Conservation (phyloP, 1,140 invertebrate species). For the Lysiphlebus fabarum region DNA sequence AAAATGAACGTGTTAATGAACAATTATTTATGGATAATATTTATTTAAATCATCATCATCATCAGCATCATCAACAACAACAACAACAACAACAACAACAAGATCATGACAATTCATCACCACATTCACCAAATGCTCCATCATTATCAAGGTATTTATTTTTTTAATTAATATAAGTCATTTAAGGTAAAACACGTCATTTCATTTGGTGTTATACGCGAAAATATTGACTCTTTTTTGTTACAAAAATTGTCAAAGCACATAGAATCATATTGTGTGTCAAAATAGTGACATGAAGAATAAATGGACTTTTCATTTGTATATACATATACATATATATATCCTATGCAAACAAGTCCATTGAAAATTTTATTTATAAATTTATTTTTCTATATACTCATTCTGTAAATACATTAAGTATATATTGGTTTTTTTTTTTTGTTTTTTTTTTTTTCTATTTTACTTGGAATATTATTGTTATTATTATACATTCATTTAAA, state of each 20-base stretch:
- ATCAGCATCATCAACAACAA: conserved; percentile 42
- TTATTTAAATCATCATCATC: conserved; percentile 41
- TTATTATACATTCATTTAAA: too few species aligned
- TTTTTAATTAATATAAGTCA: too few species aligned
- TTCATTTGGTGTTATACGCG: conserved; percentile 23
- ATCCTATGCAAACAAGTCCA: too few species aligned
- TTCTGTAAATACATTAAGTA: too few species aligned
- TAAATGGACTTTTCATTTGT: background rate
- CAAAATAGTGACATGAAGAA: conserved; percentile 26
- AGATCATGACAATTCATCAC: conserved; percentile 33
- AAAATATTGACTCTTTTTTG: conserved; percentile 36
- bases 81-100: conserved; percentile 34
- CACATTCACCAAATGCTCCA: conserved; percentile 41
- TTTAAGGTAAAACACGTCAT: conserved; percentile 24
- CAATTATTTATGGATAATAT: conserved; percentile 46
- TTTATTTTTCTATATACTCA: too few species aligned
- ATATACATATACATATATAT: too few species aligned
- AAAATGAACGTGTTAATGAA: conserved; percentile 39
- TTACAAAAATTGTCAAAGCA: background rate
- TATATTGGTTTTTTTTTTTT: too few species aligned
- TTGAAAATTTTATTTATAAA: too few species aligned
- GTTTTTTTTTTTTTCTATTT: too few species aligned
- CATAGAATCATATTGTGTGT: conserved; percentile 30
- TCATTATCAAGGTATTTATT: conserved; percentile 40
- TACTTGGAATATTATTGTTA: too few species aligned